Percentiles rank a stretch among this genome's conserved stretches.
phyloP scores from a whole-genome alignment of 2,113 vertebrate genomes.

The Heptranchias perlo region DNA sequence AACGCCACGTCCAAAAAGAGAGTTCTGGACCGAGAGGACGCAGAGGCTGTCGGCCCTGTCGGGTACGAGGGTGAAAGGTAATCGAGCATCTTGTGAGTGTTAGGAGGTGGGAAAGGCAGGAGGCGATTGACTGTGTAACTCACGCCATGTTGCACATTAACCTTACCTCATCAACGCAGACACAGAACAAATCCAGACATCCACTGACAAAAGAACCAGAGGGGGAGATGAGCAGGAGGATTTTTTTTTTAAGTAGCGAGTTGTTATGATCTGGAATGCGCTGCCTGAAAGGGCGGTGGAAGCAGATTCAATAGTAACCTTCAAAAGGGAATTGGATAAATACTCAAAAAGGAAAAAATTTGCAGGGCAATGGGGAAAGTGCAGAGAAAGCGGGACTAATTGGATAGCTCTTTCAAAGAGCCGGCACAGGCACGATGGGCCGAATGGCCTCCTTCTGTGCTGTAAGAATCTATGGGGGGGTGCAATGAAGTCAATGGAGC shows the following conservation, averaged over 20 bases:
- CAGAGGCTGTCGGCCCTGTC: constrained; percentile 22
- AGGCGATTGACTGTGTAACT: background rate
- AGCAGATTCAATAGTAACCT: background rate
- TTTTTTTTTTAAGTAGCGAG: too few species aligned
- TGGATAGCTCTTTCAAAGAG: background rate
- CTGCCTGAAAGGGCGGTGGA: too few species aligned
- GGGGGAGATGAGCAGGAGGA: too few species aligned
- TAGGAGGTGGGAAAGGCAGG: constrained; percentile 39
- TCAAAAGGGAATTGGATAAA: background rate
- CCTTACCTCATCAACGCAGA: constrained; percentile 42
- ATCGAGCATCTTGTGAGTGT: background rate
- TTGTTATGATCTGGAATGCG: too few species aligned
- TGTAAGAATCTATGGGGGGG: too few species aligned
- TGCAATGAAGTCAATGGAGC: accelerated
- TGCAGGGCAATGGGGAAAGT: too few species aligned
- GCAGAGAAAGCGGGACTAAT: background rate
- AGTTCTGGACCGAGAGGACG: constrained; percentile 70
- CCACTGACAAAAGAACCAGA: background rate
- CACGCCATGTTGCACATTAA: background rate
- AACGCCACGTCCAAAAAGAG: constrained; percentile 81
- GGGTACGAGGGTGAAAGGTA: constrained; percentile 20
- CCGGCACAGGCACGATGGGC: background rate
- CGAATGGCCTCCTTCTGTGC: background rate
- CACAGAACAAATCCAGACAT: constrained; percentile 36
- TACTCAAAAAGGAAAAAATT: too few species aligned